These are phyloP conservation scores for Drosophila eugracilis DNA, from an alignment of 1,140 invertebrate genomes.

Conservation along the genomic window DNA sequence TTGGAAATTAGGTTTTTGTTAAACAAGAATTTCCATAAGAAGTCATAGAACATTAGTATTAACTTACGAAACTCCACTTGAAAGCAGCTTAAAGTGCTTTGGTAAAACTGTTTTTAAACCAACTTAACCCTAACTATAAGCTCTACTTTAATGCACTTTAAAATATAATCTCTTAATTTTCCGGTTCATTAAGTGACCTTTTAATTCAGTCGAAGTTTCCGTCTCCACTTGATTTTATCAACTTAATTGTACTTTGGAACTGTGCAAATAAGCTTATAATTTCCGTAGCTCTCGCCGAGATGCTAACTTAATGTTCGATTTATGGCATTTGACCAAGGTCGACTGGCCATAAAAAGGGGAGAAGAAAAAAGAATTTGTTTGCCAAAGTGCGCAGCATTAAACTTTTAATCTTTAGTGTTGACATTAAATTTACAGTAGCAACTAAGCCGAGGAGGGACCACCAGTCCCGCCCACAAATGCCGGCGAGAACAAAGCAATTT, in stretches of 20 bases:
- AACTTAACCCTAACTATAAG: too few species aligned
- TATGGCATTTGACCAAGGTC: conserved; percentile 20
- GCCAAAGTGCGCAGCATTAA: conserved; percentile 68
- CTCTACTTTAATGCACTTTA: not conserved
- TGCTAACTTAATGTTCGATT: conserved; percentile 49
- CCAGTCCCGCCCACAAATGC: conserved; percentile 4
- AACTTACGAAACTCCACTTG: too few species aligned
- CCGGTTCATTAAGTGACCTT: not conserved
- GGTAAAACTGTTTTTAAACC: too few species aligned
- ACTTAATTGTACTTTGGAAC: conserved; percentile 14
- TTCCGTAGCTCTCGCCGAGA: conserved; percentile 1
- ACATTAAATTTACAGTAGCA: conserved; percentile 72
- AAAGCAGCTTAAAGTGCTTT: too few species aligned
- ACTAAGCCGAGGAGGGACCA: conserved; percentile 28
- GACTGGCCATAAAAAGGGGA: conserved; percentile 23
- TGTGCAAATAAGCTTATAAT: conserved; percentile 26
- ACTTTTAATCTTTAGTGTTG: conserved; percentile 81
- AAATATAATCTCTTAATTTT: not conserved
- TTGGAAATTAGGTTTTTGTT: conserved; percentile 10
- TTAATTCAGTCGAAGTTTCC: not conserved
- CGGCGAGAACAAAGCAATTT: conserved; percentile 75
- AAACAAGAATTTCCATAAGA: not conserved
- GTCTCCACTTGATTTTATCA: not conserved
- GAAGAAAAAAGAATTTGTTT: conserved; percentile 68
- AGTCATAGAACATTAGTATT: too few species aligned